Conservation (phyloP, 2,888 invertebrate species). For the Tetranychus piercei region DNA sequence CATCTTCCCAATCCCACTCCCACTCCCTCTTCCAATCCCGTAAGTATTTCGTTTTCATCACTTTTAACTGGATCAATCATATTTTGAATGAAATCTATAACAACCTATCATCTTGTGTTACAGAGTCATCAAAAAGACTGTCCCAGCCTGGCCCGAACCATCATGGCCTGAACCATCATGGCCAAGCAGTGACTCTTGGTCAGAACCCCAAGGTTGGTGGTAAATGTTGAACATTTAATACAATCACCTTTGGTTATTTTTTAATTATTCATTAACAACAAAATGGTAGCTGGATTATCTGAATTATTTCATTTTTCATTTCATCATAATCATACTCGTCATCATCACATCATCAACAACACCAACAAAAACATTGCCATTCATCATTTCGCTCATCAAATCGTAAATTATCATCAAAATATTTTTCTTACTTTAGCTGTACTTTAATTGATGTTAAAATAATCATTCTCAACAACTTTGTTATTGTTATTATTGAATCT, state of each 20-base stretch:
- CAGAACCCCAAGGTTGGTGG: background rate
- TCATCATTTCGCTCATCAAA: background rate
- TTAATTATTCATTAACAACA: background rate
- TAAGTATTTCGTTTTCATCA: background rate
- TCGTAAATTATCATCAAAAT: background rate
- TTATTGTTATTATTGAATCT: too few relatives aligned
- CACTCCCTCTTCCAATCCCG: conserved; percentile 6
- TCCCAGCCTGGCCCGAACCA: background rate
- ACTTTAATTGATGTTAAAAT: too few relatives aligned
- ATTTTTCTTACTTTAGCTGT: background rate
- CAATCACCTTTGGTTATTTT: background rate
- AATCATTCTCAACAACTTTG: too few relatives aligned
- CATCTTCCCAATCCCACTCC: conserved; percentile 5
- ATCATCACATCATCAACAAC: background rate
- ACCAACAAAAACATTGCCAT: background rate
- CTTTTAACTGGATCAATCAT: background rate
- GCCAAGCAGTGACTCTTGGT: background rate
- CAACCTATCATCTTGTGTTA: background rate
- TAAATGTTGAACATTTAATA: background rate
- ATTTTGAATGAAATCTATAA: background rate
- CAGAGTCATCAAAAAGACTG: conserved; percentile 9
- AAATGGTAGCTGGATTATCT: conserved; percentile 1
- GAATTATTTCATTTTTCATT: background rate
- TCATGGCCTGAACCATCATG: background rate
- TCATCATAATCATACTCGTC: background rate